Conservation (phyloP, 2,888 invertebrate species). For the Temnothorax unifasciatus region DNA sequence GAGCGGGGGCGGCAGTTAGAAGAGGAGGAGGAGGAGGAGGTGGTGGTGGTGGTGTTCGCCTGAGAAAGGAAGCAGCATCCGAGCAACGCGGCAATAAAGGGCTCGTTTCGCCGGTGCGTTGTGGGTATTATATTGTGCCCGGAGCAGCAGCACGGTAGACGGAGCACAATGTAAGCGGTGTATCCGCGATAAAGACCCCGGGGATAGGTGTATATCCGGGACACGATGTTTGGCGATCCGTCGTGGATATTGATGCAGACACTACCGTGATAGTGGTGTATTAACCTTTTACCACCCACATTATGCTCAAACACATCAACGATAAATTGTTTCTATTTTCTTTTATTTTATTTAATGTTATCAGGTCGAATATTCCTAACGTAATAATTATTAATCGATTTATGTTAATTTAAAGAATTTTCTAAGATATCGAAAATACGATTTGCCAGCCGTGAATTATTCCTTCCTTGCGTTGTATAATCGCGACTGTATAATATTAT, state of each 20-base stretch:
- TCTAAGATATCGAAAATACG: not conserved
- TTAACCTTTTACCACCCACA: not conserved
- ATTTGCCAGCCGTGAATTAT: not conserved
- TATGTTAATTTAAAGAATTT: not conserved
- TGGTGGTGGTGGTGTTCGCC: conserved; percentile 72
- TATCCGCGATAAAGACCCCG: conserved; percentile 69
- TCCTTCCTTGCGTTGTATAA: not conserved
- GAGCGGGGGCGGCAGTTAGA: conserved; percentile 46
- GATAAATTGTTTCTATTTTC: not conserved
- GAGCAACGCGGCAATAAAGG: conserved; percentile 82
- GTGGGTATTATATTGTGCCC: conserved; percentile 70
- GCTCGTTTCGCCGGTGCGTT: conserved; percentile 77
- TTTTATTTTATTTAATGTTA: not conserved
- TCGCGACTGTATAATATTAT: not conserved
- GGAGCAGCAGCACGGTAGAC: conserved; percentile 58
- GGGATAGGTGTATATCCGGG: conserved; percentile 56
- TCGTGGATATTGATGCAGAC: conserved; percentile 42
- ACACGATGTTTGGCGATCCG: conserved; percentile 54
- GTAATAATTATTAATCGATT: not conserved
- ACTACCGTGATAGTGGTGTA: not conserved
- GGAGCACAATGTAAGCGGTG: conserved; percentile 66
- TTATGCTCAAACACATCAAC: not conserved
- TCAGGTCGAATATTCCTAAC: not conserved
- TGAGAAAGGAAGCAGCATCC: conserved; percentile 85
- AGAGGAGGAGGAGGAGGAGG: conserved; percentile 48